Evolutionary conservation across 2,888 invertebrate genomes (phyloP), one percentile per base, ranked within the genome.

Genomic region (Patella caerulea): DNA sequence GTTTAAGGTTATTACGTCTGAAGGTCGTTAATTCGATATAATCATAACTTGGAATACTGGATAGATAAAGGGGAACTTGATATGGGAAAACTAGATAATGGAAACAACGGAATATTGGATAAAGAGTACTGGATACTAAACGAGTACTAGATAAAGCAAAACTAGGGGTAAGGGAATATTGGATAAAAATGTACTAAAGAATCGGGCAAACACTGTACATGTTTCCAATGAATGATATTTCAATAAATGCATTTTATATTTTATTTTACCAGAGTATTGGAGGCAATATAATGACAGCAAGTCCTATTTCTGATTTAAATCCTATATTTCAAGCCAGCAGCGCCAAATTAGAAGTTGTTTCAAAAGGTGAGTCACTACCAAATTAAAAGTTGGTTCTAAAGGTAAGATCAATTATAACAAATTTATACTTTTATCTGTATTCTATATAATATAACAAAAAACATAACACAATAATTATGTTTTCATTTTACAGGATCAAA

Each of bases 231-330:
- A 17, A 14, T 17, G 3, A 56, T 56, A 59, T 19, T 59, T 59
- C 19, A 17, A n/a, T 14, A 59, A 14, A 14, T 5, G 0, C 19
- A 1, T 59, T 15, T 59, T 3, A 65, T 17, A 65, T 65, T 65
- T 65, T 19, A n/a, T 19, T 65, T 65, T 19, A 9, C 19, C 2
- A 94, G 94, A 95, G 96, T 14, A 92, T 98, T 52, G 97, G 96
- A 53, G 98, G 98, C 45, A 98, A 98, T 91, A 95, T 98, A 81
- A 95, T 97, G 93, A 98, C 97, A 0, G 96, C 96, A 29, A 98
- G 97, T 92, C 98, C 98, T 0, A 98, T 98, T 90, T 98, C 98
- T 0, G 98, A 98, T 92, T 93, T 98, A 89, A 97, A 97, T 92
- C 98, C 98, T 0, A 94, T 98, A 83, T 94, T 98, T 78, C 94